Evolutionary conservation across 2,888 invertebrate genomes (phyloP).

Genomic region (Andrena flavipes): DNA sequence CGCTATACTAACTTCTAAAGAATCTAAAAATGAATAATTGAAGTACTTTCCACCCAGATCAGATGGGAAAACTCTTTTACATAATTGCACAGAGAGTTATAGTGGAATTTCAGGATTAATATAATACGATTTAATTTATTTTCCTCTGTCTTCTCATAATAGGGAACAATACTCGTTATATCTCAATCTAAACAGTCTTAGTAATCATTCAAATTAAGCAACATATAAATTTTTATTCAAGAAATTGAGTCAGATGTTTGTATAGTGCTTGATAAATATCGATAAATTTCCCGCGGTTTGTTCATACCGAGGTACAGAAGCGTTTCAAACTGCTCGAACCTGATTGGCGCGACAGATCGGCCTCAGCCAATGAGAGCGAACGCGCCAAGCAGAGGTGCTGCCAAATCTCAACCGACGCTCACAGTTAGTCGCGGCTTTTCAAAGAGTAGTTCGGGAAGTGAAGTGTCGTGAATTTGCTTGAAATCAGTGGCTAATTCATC

Average conservation of each 20-base stretch:
- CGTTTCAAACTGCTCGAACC: neutral
- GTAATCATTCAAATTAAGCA: neutral
- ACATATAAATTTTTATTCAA: neutral
- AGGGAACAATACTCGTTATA: neutral
- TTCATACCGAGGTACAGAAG: neutral
- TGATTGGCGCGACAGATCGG: constrained; percentile 7
- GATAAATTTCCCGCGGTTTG: neutral
- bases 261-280: too few relatives aligned
- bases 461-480: neutral
- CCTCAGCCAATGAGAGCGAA: constrained; percentile 12
- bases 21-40: constrained; percentile 8
- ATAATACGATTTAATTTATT: neutral
- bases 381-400: too few relatives aligned
- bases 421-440: neutral
- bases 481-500: too few relatives aligned
- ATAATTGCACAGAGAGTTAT: neutral
- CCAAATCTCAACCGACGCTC: too few relatives aligned
- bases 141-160: neutral
- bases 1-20: constrained; percentile 31
- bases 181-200: neutral
- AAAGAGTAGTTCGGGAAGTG: neutral
- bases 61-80: neutral
- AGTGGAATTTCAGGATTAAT: neutral
- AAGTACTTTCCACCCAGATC: neutral
- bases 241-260: neutral